phyloP scores from a whole-genome alignment of 2,113 vertebrate genomes.

The Oncorhynchus kisutch region DNA sequence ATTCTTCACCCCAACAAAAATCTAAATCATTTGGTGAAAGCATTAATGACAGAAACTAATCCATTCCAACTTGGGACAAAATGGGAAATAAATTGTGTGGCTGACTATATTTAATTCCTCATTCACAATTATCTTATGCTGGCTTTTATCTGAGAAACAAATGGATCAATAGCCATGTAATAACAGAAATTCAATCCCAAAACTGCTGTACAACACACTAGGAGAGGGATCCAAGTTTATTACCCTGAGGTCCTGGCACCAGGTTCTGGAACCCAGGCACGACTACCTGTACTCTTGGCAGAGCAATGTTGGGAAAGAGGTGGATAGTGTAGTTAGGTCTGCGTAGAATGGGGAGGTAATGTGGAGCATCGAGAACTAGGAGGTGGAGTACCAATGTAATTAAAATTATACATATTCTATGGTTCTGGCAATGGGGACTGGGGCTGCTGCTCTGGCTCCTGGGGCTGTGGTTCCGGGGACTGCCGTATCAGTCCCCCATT shows the following conservation, averaged over 20 bases:
- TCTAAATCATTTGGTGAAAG: background rate
- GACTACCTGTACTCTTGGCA: background rate
- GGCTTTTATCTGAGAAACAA: background rate
- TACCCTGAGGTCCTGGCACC: background rate
- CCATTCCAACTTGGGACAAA: background rate
- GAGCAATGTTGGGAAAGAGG: background rate
- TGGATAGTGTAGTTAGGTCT: background rate
- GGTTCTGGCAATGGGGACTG: background rate
- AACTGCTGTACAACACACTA: background rate
- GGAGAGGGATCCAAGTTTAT: background rate
- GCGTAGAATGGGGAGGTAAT: background rate
- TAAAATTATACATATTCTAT: background rate
- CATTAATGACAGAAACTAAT: background rate
- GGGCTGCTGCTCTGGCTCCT: conserved; percentile 11
- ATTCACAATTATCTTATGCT: background rate
- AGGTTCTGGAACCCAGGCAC: background rate
- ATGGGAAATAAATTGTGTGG: background rate
- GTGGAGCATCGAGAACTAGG: background rate
- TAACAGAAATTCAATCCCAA: background rate
- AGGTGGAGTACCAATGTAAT: background rate
- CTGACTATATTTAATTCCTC: background rate
- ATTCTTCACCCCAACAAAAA: background rate
- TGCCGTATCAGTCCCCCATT: conserved; percentile 74
- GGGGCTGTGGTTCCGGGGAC: conserved; percentile 45
- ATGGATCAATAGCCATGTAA: background rate